These are phyloP conservation scores for Poeciliopsis gracilis DNA, from an alignment of 2,797 vertebrate genomes.

Conservation along the genomic window DNA sequence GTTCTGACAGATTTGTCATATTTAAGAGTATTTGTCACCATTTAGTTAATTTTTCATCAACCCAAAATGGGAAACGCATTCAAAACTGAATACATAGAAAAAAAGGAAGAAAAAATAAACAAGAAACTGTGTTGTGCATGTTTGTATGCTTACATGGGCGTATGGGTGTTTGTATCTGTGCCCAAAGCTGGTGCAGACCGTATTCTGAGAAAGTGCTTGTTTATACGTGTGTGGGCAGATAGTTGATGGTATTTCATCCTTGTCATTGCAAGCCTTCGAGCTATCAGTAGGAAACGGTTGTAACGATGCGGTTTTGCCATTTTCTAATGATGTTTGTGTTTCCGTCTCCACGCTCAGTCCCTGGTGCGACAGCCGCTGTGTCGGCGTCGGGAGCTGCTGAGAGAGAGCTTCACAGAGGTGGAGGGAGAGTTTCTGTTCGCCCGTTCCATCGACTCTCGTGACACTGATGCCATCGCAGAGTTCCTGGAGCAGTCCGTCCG, in stretches of 20 bases:
- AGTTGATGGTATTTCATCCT: constrained; percentile 58
- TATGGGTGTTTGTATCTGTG: constrained; percentile 36
- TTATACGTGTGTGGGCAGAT: constrained; percentile 46
- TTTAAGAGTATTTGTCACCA: neutral
- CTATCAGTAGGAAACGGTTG: constrained; percentile 62
- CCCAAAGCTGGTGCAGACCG: constrained; percentile 38
- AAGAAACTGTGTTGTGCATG: constrained; percentile 4
- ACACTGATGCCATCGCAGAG: constrained; percentile 87
- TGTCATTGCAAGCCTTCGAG: constrained; percentile 56
- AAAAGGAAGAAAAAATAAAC: constrained; percentile 8
- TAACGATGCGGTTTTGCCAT: constrained; percentile 56
- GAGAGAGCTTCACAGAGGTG: constrained; percentile 84
- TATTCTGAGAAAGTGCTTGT: constrained; percentile 27
- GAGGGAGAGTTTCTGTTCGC: constrained; percentile 93
- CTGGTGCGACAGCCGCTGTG: constrained; percentile 87
- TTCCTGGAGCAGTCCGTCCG: constrained; percentile 92
- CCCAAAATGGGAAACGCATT: constrained; percentile 8
- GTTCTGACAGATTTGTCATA: constrained; percentile 7
- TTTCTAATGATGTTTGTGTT: constrained; percentile 48
- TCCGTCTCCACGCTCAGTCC: constrained; percentile 75
- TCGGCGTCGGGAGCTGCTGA: constrained; percentile 84
- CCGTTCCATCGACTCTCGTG: constrained; percentile 84
- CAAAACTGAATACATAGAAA: constrained; percentile 1
- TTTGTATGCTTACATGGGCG: neutral
- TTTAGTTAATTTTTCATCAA: constrained; percentile 11